Percentiles rank a stretch among this genome's conserved stretches.
phyloP scores from a whole-genome alignment of 92 coral and sea anemone genomes.

The Desmophyllum pertusum region DNA sequence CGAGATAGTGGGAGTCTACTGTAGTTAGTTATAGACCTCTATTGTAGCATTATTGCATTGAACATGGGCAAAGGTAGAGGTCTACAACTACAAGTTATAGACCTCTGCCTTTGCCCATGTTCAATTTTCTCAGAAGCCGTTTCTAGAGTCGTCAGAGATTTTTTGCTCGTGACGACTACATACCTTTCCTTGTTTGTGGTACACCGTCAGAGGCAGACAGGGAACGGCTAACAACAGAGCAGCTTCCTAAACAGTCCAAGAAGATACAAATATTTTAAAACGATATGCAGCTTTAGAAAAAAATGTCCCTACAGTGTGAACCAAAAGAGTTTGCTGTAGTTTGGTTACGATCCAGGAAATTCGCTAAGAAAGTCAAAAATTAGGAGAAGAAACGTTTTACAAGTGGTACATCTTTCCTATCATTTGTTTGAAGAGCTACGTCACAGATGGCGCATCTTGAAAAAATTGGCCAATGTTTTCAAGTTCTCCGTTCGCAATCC shows the following conservation, averaged over 20 bases:
- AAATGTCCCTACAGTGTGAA: neutral
- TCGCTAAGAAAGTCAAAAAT: neutral
- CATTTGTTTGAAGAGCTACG: neutral
- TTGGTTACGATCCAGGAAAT: neutral
- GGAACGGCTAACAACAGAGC: constrained; percentile 88
- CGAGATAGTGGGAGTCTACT: too few relatives aligned
- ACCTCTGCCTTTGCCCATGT: too few relatives aligned
- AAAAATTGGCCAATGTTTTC: too few relatives aligned
- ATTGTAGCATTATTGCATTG: too few relatives aligned
- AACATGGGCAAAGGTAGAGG: too few relatives aligned
- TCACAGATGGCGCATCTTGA: too few relatives aligned
- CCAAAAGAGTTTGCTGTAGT: neutral
- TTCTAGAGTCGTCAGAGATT: neutral
- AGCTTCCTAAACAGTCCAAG: constrained; percentile 70
- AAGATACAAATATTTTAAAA: neutral
- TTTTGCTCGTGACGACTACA: neutral
- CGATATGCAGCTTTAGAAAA: neutral
- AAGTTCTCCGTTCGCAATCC: too few relatives aligned
- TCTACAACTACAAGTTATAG: too few relatives aligned
- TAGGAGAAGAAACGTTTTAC: neutral
- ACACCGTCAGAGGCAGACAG: constrained; percentile 90
- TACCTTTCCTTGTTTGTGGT: constrained; percentile 85
- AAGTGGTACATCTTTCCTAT: too few relatives aligned
- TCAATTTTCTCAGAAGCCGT: neutral
- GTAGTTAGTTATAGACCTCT: too few relatives aligned